phyloP scores from a whole-genome alignment of 2,113 vertebrate species.

The Sturnira hondurensis region DNA sequence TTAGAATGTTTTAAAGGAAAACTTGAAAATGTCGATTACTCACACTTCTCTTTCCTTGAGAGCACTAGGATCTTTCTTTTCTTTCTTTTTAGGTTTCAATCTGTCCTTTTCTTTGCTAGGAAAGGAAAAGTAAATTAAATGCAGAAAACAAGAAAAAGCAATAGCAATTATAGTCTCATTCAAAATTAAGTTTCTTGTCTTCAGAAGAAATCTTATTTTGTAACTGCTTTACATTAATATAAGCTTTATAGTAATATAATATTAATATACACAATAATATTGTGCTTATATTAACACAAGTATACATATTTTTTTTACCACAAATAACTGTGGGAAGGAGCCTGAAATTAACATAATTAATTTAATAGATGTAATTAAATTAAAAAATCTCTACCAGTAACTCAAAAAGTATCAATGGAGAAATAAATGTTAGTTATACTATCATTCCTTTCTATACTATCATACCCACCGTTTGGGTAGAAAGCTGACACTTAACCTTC shows the following conservation, averaged over 20 bases:
- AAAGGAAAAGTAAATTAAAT: conserved; percentile 48
- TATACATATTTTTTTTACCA: background rate
- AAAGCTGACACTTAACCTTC: background rate
- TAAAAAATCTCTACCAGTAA: background rate
- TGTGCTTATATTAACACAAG: background rate
- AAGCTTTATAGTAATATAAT: background rate
- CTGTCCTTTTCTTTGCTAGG: conserved; percentile 91
- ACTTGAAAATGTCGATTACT: conserved; percentile 68
- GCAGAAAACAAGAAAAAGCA: background rate
- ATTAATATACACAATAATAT: no score
- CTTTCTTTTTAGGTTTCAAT: conserved; percentile 86
- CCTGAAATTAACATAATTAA: background rate
- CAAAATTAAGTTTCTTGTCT: background rate
- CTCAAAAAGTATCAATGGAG: background rate
- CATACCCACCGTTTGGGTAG: background rate
- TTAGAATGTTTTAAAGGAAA: background rate
- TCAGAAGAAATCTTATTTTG: background rate
- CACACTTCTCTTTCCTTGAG: conserved; percentile 95
- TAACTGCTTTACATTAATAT: background rate
- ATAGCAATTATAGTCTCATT: background rate
- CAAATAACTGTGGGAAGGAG: conserved; percentile 12
- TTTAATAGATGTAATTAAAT: background rate
- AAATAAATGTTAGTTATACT: conserved; percentile 14
- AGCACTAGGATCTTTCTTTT: conserved; percentile 90
- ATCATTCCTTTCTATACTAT: background rate